These are phyloP conservation scores for Pseudocheirus occidentalis DNA, from an alignment of 2,797 vertebrate species.

Conservation along the genomic window DNA sequence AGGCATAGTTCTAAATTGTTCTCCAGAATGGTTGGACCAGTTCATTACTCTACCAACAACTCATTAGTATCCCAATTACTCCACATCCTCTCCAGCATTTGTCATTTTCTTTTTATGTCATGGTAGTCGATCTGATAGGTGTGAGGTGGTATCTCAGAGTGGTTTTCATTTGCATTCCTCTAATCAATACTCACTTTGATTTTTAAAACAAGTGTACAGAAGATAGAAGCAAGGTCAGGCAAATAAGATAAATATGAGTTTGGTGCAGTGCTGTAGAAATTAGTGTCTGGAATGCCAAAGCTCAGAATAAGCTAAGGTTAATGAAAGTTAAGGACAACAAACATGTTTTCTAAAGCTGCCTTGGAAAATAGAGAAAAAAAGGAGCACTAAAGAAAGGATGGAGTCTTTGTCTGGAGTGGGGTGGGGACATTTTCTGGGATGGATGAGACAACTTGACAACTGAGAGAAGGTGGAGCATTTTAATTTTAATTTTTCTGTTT, in stretches of 20 bases:
- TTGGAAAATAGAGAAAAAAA: not conserved
- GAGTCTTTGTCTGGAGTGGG: not conserved
- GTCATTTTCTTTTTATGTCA: not conserved
- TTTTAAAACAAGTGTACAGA: not conserved
- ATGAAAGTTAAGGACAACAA: not conserved
- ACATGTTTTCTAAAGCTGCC: not conserved
- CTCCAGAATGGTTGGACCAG: not conserved
- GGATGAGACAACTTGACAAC: not conserved
- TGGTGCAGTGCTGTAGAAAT: not conserved
- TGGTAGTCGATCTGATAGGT: not conserved
- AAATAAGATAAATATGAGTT: not conserved
- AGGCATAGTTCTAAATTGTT: not conserved
- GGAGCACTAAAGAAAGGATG: not conserved
- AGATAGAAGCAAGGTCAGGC: not conserved
- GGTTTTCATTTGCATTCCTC: not conserved
- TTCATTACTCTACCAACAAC: not conserved
- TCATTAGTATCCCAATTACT: not conserved
- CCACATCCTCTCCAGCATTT: not conserved
- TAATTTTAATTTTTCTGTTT: not conserved
- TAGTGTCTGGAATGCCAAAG: not conserved
- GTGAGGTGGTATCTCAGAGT: not conserved
- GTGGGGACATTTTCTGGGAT: not conserved
- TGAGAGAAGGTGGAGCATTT: not conserved
- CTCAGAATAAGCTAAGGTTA: not conserved
- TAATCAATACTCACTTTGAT: not conserved